Percentiles rank a stretch among this genome's conserved stretches.
These are phyloP conservation scores for Argynnis bischoffii DNA, from an alignment of 2,888 invertebrate species.

Conservation along the genomic window DNA sequence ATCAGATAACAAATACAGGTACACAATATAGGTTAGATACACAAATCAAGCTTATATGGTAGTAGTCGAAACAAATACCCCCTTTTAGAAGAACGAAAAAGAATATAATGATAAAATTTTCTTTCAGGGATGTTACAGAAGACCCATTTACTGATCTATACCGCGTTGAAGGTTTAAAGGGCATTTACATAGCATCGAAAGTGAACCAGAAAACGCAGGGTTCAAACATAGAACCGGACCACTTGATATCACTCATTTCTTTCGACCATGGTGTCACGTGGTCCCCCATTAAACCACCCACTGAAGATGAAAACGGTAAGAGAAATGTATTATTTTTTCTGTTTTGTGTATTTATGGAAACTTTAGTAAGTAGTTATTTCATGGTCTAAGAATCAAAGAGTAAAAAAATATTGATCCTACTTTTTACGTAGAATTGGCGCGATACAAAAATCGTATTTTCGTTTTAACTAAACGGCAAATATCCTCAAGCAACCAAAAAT, in stretches of 20 bases:
- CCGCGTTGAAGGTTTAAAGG: conserved; percentile 92
- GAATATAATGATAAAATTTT: not conserved
- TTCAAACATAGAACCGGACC: conserved; percentile 86
- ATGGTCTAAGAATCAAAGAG: too few relatives aligned
- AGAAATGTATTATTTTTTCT: not conserved
- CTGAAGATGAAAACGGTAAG: conserved; percentile 82
- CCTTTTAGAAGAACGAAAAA: not conserved
- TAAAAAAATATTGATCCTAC: too few relatives aligned
- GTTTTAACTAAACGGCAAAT: too few relatives aligned
- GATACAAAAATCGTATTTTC: too few relatives aligned
- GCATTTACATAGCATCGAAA: conserved; percentile 94
- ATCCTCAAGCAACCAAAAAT: too few relatives aligned
- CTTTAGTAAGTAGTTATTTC: not conserved
- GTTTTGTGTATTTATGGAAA: not conserved
- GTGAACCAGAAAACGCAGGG: conserved; percentile 82
- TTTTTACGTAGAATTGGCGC: too few relatives aligned
- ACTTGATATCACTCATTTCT: conserved; percentile 90
- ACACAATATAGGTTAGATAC: too few relatives aligned
- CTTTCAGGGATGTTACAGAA: conserved; percentile 87
- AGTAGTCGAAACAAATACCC: too few relatives aligned
- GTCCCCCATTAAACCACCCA: conserved; percentile 88
- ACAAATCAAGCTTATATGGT: too few relatives aligned
- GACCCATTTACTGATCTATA: conserved; percentile 94
- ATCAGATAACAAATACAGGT: too few relatives aligned
- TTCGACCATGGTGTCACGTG: conserved; percentile 94